Evolutionary conservation across 1,140 invertebrate species (phyloP).

Genomic region (Danaus melanippus): DNA sequence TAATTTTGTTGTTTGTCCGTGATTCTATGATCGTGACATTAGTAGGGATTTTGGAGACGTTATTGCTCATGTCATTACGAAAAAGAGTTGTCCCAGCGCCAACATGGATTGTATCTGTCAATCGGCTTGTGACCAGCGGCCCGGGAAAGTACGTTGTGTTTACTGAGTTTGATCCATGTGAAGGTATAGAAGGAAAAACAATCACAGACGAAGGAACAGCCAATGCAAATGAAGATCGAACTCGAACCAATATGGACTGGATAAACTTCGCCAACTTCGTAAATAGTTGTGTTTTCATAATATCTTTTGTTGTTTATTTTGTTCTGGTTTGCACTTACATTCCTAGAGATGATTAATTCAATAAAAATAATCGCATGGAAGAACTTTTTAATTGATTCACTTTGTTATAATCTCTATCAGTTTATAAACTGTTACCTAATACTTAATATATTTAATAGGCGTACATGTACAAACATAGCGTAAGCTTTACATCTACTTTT

Average conservation of each 20-base stretch:
- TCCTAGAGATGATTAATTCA: slow-evolving; percentile 33
- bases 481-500: too few species aligned
- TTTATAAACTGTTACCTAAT: too few species aligned
- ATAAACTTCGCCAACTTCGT: slow-evolving; percentile 48
- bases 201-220: slow-evolving; percentile 31
- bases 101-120: slow-evolving; percentile 38
- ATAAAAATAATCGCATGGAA: too few species aligned
- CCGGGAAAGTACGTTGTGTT: slow-evolving; percentile 58
- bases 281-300: slow-evolving; percentile 45
- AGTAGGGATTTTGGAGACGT: slow-evolving; percentile 41
- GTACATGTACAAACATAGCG: too few species aligned
- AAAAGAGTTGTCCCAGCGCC: slow-evolving; percentile 32
- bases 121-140: slow-evolving; percentile 36
- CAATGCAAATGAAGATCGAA: slow-evolving; percentile 19
- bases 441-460: too few species aligned
- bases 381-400: too few species aligned
- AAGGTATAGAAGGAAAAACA: slow-evolving; percentile 31
- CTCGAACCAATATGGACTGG: slow-evolving; percentile 35
- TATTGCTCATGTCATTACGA: slow-evolving; percentile 46
- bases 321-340: slow-evolving; percentile 47
- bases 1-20: slow-evolving; percentile 51
- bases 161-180: slow-evolving; percentile 54
- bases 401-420: too few species aligned
- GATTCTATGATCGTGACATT: slow-evolving; percentile 59
- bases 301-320: slow-evolving; percentile 41